A percentile compares a stretch with the other conserved stretches of the same genome.
Conservation (phyloP, 2,888 invertebrate species). For the Seira sanloemensis region DNA sequence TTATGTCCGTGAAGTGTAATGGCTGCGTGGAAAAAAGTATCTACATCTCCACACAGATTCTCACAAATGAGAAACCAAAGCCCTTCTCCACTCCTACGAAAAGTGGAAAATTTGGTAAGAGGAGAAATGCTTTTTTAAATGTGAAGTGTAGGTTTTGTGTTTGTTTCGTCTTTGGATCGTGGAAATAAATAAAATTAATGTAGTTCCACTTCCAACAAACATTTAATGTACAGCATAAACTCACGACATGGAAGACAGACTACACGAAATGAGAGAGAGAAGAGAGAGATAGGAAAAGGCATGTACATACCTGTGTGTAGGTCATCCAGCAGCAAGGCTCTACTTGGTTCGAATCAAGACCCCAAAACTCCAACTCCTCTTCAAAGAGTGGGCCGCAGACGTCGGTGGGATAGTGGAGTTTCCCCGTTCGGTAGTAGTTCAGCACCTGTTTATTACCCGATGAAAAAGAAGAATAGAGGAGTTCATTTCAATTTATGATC, state of each 20-base stretch:
- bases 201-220: no score
- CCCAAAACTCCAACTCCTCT: conserved; percentile 99
- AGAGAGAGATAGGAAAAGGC: background rate
- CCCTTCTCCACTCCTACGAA: background rate
- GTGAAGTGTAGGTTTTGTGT: background rate
- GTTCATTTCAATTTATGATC: conserved; percentile 57
- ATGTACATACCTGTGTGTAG: conserved; percentile 79
- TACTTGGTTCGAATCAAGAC: conserved; percentile 98
- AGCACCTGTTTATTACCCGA: conserved; percentile 76
- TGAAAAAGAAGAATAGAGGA: background rate
- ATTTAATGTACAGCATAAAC: background rate
- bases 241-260: background rate
- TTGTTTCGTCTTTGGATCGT: background rate
- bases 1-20: no score
- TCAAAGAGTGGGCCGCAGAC: conserved; percentile 99
- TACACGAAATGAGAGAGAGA: background rate
- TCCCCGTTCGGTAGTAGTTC: conserved; percentile 93
- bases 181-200: conserved; percentile 57
- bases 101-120: background rate
- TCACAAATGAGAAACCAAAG: no score
- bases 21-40: no score
- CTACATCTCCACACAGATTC: no score
- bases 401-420: conserved; percentile 98
- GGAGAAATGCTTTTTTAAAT: background rate
- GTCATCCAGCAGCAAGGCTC: conserved; percentile 99